Base-by-base conservation (phyloP, 2,113 vertebrate species). In the Colaptes auratus region DNA sequence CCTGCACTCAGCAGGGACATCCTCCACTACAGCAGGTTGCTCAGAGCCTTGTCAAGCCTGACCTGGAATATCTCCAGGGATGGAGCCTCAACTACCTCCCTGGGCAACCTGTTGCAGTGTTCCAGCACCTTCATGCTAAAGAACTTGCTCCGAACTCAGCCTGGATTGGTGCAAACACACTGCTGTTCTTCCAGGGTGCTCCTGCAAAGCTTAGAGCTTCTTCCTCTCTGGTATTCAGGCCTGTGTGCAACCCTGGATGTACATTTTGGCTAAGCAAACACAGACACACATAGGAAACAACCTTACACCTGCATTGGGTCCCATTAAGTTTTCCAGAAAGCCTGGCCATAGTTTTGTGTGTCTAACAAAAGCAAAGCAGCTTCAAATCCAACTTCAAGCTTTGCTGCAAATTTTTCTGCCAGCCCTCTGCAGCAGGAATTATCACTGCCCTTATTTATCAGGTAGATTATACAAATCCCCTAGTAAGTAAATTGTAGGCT, bases 401-500 rank as follows among this genome's bases (percentile, higher is more conserved):
- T 92, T 31, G 1, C 65, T 84, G 83, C 76, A 90, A 92, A 75
- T 92, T 86, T 82, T 91, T 94, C 80, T 95, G 88, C 63, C 80
- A 94, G 66, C 25, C 76, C 31, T 93, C 66, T 69, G 60, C n/a
- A 92, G 70, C 82, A 93, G 86, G 73, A 92, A 94, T 96, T 95
- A 97, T 96, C 93, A 86, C 85, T 95, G 61, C 81, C 80, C 93
- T 88, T 95, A 95, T 96, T 96, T 96, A 92, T 95, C 48, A 2
- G 61, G 61, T 86, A 95, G 94, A 91, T 95, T 96, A 95, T 92
- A 95, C 80, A 96, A 95, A 97, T 96, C 88, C 88, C 59, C 63
- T 84, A 63, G 86, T 93, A 97, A 96, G 94, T 95, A 95, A 97
- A 96, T 95, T 94, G 92, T 92, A 88, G 92, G 90, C 96, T 95